Conservation (phyloP, 2,888 invertebrate genomes). For the Aplocera efformata region DNA sequence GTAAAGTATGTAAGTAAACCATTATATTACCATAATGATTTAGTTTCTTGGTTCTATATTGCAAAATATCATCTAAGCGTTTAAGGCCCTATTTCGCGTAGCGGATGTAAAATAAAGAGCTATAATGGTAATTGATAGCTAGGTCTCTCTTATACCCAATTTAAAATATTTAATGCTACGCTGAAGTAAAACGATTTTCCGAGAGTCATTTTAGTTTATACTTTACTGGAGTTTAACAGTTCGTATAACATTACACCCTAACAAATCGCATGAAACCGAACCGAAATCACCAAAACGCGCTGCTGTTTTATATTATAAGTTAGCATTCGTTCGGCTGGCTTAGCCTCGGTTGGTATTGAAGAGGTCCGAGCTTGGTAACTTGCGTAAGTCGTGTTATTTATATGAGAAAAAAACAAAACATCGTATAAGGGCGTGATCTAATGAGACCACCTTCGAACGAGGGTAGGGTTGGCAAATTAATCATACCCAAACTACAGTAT, state of each 20-base stretch:
- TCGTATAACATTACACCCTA: slow-evolving; percentile 25
- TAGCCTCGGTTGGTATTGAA: slow-evolving; percentile 16
- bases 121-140: slow-evolving; percentile 30
- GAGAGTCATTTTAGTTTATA: slow-evolving; percentile 41
- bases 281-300: too few relatives aligned
- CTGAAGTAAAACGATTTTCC: slow-evolving; percentile 35
- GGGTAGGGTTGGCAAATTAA: slow-evolving; percentile 35
- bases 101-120: slow-evolving; percentile 31
- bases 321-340: background rate
- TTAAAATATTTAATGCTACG: slow-evolving; percentile 29
- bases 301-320: too few relatives aligned
- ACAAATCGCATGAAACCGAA: too few relatives aligned
- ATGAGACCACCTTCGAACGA: slow-evolving; percentile 64
- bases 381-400: slow-evolving; percentile 38
- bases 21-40: too few relatives aligned
- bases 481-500: slow-evolving; percentile 1
- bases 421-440: slow-evolving; percentile 53
- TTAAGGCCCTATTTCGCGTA: slow-evolving; percentile 18
- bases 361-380: slow-evolving; percentile 19
- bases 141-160: slow-evolving; percentile 24
- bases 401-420: slow-evolving; percentile 46
- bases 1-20: too few relatives aligned
- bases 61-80: slow-evolving; percentile 7
- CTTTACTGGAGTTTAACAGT: slow-evolving; percentile 48
- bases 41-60: background rate